Evolutionary conservation across 1,140 invertebrate species (phyloP), one percentile per base, ranked within the genome.

Genomic region (Stegodyphus dumicola): DNA sequence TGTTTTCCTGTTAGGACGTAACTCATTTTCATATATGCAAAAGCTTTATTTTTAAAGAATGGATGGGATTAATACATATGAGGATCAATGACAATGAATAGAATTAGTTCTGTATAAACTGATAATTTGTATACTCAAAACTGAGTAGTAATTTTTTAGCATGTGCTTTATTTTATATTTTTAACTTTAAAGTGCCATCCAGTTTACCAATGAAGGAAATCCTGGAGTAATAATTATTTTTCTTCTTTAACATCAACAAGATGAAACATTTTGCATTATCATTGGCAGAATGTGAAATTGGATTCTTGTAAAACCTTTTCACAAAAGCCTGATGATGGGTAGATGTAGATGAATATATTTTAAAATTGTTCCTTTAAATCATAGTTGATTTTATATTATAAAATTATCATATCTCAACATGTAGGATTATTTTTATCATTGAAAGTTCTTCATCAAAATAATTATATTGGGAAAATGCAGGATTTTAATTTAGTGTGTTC

Each of bases 191-290:
- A 77, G 75, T 77, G 75, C 75, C 75, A 77, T 77, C 54, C 48
- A 15, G 60, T n/a, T 66, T 54, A 77, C 75, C 75, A 51, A 77
- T 49, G 73, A 54, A 75, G 60, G 75, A 77, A 77, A 66, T 77
- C 75, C 54, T 77, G 48, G 60, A 77, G 51, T 11, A 17, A 60
- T 66, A 48, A 66, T 33, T n/a, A 10, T 52, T 56, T n/a, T n/a
- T 49, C 15, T 76, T 66, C 33, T 60, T 66, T 33, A 9, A 10
- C 65, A 13, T 11, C 49, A 13, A 49, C 6, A 77, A 65, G 13
- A 7, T 49, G 7, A 48, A 6, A 77, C 7, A 65, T 10, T 60
- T 60, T 65, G 9, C 10, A 77, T 13, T 10, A 48, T 13, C 48
- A 33, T 65, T 13, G n/a, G n/a, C 17, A 17, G 33, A 17, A 54